These are phyloP conservation scores for Phalangium opilio DNA, from an alignment of 2,888 invertebrate species.

Conservation along the genomic window DNA sequence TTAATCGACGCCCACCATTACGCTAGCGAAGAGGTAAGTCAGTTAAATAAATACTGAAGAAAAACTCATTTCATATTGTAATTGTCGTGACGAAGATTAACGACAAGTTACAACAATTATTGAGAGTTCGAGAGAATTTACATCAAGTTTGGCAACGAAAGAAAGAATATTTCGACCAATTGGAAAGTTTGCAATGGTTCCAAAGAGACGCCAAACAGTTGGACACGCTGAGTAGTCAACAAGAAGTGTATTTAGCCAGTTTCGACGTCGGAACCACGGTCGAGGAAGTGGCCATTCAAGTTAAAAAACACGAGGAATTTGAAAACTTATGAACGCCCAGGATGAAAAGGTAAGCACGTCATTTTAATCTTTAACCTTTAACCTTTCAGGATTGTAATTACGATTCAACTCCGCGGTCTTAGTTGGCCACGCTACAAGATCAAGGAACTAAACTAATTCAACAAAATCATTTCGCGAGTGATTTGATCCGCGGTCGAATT, in stretches of 20 bases:
- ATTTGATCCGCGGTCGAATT: slow-evolving; percentile 57
- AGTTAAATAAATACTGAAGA: too few species aligned
- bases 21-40: slow-evolving; percentile 41
- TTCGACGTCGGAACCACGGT: slow-evolving; percentile 30
- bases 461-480: slow-evolving; percentile 73
- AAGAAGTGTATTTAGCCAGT: slow-evolving; percentile 43
- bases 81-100: slow-evolving; percentile 27
- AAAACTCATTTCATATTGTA: not conserved
- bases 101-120: slow-evolving; percentile 39
- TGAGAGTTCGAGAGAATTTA: slow-evolving; percentile 60
- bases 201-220: slow-evolving; percentile 82
- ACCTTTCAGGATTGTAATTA: too few species aligned
- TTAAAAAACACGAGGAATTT: slow-evolving; percentile 88
- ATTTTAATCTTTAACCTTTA: too few species aligned
- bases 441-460: slow-evolving; percentile 73
- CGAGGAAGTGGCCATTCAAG: slow-evolving; percentile 73
- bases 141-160: slow-evolving; percentile 75
- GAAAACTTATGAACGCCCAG: slow-evolving; percentile 74
- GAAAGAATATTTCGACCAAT: slow-evolving; percentile 72
- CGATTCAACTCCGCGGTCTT: too few species aligned
- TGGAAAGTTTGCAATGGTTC: slow-evolving; percentile 87
- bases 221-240: slow-evolving; percentile 69
- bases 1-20: slow-evolving; percentile 76
- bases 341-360: slow-evolving; percentile 61
- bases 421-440: slow-evolving; percentile 54